These are phyloP conservation scores for Bucorvus abyssinicus DNA, from an alignment of 2,797 vertebrate species.

Conservation along the genomic window DNA sequence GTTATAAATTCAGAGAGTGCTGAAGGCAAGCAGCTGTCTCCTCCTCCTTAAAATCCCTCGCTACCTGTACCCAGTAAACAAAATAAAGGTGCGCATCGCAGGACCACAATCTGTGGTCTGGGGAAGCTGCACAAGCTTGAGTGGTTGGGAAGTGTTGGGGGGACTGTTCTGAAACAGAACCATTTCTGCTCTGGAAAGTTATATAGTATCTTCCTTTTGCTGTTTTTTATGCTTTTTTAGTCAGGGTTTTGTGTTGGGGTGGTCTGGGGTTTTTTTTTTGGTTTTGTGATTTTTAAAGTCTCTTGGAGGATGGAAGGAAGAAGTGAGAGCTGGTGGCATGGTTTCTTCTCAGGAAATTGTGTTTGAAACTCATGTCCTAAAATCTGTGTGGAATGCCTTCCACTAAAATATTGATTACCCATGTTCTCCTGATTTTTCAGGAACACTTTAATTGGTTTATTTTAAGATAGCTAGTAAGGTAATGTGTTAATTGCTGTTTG, in stretches of 20 bases:
- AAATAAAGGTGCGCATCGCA: background rate
- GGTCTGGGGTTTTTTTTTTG: background rate
- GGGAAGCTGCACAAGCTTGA: background rate
- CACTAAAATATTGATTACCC: background rate
- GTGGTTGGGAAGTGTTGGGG: background rate
- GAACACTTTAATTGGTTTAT: background rate
- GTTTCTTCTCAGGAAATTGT: background rate
- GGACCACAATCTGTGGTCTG: fast-evolving
- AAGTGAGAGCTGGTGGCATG: background rate
- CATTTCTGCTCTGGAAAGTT: background rate
- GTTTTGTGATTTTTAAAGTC: background rate
- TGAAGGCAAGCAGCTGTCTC: background rate
- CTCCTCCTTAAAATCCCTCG: background rate
- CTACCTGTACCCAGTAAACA: background rate
- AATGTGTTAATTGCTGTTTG: background rate
- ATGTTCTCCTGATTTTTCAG: background rate
- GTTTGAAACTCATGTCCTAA: background rate
- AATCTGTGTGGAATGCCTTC: background rate
- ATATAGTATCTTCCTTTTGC: background rate
- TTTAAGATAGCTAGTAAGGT: background rate
- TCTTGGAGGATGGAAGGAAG: background rate
- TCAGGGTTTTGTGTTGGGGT: background rate
- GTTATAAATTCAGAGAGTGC: background rate
- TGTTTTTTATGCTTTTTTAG: background rate
- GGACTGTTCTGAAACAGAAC: background rate